Percentiles rank a stretch among this genome's conserved stretches.
These are phyloP conservation scores for Euleptes europaea DNA, from an alignment of 2,113 vertebrate species.

Conservation along the genomic window DNA sequence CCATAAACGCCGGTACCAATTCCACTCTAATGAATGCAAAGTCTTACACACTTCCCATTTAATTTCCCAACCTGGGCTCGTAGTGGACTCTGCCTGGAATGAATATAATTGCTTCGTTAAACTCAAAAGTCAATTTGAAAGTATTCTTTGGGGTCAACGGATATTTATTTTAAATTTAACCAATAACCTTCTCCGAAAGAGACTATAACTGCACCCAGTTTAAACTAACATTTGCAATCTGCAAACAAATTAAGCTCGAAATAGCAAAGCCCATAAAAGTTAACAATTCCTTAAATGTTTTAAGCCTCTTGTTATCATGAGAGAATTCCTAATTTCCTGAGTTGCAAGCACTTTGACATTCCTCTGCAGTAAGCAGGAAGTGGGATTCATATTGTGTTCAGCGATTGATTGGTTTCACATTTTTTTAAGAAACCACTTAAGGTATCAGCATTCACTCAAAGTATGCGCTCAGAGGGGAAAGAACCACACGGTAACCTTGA, in stretches of 20 bases:
- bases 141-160: constrained; percentile 16
- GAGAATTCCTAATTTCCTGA: constrained; percentile 57
- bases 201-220: constrained; percentile 45
- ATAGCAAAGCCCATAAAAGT: constrained; percentile 35
- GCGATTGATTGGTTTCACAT: not conserved
- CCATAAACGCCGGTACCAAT: not conserved
- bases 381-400: constrained; percentile 12
- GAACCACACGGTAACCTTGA: constrained; percentile 45
- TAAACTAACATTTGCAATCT: constrained; percentile 22
- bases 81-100: not conserved
- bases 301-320: constrained; percentile 41
- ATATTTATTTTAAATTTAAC: constrained; percentile 30
- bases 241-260: constrained; percentile 41
- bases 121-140: not conserved
- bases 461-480: constrained; percentile 16
- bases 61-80: not conserved
- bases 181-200: constrained; percentile 38
- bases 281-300: constrained; percentile 31
- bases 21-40: not conserved
- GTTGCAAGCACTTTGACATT: constrained; percentile 17
- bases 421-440: constrained; percentile 14
- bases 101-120: constrained; percentile 10
- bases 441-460: not conserved
- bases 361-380: not conserved
- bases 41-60: not conserved